Evolutionary conservation across 2,113 vertebrate species (phyloP), one percentile per base, ranked within the genome.

Genomic region (Prionailurus bengalensis): DNA sequence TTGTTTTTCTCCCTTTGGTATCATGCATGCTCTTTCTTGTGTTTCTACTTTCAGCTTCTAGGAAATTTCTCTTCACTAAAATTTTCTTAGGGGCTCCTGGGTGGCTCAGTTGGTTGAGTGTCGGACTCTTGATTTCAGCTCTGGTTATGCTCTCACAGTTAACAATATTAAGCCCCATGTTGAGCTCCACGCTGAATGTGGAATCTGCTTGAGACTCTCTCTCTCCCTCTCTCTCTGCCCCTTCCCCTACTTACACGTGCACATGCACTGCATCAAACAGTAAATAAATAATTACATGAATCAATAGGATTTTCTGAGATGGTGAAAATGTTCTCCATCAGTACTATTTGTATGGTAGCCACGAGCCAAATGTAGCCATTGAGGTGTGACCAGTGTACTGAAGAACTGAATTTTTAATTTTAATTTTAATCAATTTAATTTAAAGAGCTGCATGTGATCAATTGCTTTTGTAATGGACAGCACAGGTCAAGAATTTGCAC

Each of bases 341-440:
- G 23, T 84, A 23, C 39, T 27, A 2, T 84, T 36, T 51, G 36
- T 42, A 61, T 42, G 5, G 33, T 74, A 91, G 11, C 45, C 74
- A 45, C 8, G 68, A 13, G 29, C 51, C 13, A 4, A 4, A 23
- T 42, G 39, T 55, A 91, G 31, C 61, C 66, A 21, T 66, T 81
- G 71, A 73, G 73, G 65, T 73, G 23, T 73, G 42, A 85, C 45
- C 65, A 83, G 17, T 80, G 7, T 4, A 68, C 19, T 27, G 66
- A 86, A 16, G 48, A 81, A n/a, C 21, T 93, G 39, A 73, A 55
- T 42, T 87, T 93, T 91, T 45, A 74, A 74, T 29, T 17, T 55
- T n/a, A 39, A 90, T 45, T 89, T 94, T 94, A 78, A 61, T 68
- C 48, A 58, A 65, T 96, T 91, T 80, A 65, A 66, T 78, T 61